These are phyloP conservation scores for Mimas tiliae DNA, from an alignment of 2,888 invertebrate species.

Conservation along the genomic window DNA sequence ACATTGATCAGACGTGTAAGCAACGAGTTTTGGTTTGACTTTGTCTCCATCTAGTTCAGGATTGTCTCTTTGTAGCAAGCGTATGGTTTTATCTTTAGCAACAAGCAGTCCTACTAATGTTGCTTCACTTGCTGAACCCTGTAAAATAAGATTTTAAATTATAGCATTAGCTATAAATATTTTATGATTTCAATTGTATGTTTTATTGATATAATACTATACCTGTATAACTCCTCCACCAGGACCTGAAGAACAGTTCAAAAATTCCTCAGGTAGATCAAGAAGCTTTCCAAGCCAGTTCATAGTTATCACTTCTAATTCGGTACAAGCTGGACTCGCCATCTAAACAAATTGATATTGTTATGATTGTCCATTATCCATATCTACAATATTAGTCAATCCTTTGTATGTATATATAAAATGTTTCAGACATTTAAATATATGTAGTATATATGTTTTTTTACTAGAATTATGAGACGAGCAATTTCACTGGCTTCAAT, in stretches of 20 bases:
- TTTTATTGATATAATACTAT: constrained; percentile 31
- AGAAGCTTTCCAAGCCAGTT: constrained; percentile 96
- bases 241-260: constrained; percentile 90
- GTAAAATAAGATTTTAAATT: constrained; percentile 33
- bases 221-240: constrained; percentile 95
- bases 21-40: constrained; percentile 89
- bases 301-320: constrained; percentile 95
- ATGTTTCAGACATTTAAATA: too few relatives aligned
- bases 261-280: constrained; percentile 91
- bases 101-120: constrained; percentile 92
- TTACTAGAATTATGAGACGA: too few relatives aligned
- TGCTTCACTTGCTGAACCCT: constrained; percentile 96
- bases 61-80: constrained; percentile 78
- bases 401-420: too few relatives aligned
- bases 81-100: constrained; percentile 89
- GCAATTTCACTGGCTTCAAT: too few relatives aligned
- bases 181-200: background rate
- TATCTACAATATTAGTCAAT: too few relatives aligned
- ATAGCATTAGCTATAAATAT: background rate
- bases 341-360: constrained; percentile 76
- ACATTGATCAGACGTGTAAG: constrained; percentile 94
- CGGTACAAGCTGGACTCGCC: constrained; percentile 94
- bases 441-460: too few relatives aligned
- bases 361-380: background rate
- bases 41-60: constrained; percentile 86